Evolutionary conservation across 2,113 vertebrate genomes (phyloP).

Genomic region (Scomber colias): DNA sequence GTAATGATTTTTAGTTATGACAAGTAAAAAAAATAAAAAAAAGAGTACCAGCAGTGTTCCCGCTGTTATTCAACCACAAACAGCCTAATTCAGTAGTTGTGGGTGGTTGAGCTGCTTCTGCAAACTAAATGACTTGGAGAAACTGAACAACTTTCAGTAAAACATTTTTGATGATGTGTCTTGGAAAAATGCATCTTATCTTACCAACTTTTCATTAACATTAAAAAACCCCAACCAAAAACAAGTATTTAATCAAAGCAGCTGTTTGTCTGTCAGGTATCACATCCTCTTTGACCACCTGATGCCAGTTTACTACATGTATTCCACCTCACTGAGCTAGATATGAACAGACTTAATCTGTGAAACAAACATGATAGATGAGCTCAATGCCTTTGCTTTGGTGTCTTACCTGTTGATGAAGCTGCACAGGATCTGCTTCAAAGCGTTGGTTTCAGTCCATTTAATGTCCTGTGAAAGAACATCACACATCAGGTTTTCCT

Average conservation of each 20-base stretch:
- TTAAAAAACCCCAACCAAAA: neutral
- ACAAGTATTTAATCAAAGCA: neutral
- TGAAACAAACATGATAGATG: neutral
- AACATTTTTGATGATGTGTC: neutral
- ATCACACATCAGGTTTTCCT: neutral
- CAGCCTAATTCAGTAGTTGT: neutral
- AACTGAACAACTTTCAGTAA: neutral
- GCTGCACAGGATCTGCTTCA: constrained; percentile 1
- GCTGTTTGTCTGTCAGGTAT: neutral
- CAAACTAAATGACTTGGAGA: neutral
- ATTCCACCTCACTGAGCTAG: neutral
- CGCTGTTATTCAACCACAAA: no score
- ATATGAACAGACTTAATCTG: neutral
- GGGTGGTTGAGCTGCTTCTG: neutral
- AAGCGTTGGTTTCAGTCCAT: neutral
- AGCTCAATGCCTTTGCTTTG: neutral
- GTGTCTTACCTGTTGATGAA: constrained; percentile 21
- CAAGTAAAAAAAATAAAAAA: no score
- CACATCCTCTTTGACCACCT: neutral
- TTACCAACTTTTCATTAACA: neutral
- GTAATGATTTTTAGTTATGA: no score
- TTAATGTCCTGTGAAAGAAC: neutral
- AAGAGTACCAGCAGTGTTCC: neutral
- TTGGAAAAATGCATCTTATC: neutral
- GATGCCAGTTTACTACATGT: neutral